Evolutionary conservation across 1,140 invertebrate species (phyloP).

Genomic region (Drosophila lacertosa): DNA sequence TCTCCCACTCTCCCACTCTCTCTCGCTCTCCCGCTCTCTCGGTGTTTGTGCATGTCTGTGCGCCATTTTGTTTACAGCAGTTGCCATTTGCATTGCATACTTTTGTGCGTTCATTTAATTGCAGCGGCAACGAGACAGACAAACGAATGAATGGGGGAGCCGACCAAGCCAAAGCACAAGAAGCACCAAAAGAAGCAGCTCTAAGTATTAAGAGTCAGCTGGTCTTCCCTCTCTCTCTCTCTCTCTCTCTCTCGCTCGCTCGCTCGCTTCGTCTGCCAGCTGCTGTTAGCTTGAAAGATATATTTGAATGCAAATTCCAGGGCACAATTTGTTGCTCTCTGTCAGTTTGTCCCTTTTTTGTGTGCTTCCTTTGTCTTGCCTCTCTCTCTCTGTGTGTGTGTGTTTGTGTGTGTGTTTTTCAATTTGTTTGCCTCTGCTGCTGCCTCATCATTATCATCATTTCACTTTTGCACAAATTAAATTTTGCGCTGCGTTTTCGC

Average conservation of each 20-base stretch:
- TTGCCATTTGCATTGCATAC: conserved; percentile 50
- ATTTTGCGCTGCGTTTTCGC: conserved; percentile 21
- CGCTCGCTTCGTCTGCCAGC: neutral
- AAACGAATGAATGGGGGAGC: conserved; percentile 12
- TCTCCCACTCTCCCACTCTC: neutral
- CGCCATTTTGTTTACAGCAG: conserved; percentile 47
- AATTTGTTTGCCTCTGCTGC: conserved; percentile 24
- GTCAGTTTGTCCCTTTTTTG: conserved; percentile 33
- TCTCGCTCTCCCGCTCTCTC: neutral
- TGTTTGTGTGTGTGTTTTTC: conserved; percentile 18
- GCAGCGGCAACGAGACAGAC: conserved; percentile 49
- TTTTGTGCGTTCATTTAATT: conserved; percentile 71
- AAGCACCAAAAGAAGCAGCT: neutral
- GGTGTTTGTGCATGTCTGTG: conserved; percentile 2
- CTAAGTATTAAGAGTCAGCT: neutral
- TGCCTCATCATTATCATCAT: conserved; percentile 35
- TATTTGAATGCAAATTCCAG: conserved; percentile 30
- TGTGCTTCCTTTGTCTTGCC: conserved; percentile 10
- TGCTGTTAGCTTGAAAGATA: conserved; percentile 19
- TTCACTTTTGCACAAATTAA: conserved; percentile 52
- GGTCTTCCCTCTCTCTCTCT: neutral
- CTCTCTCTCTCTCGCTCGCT: neutral
- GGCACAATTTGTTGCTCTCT: conserved; percentile 28
- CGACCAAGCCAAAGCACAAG: neutral
- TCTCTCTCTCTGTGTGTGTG: neutral